A percentile compares a stretch with the other conserved stretches of the same genome.
phyloP scores from a whole-genome alignment of 2,888 invertebrate species.

The Pandemis corylana region DNA sequence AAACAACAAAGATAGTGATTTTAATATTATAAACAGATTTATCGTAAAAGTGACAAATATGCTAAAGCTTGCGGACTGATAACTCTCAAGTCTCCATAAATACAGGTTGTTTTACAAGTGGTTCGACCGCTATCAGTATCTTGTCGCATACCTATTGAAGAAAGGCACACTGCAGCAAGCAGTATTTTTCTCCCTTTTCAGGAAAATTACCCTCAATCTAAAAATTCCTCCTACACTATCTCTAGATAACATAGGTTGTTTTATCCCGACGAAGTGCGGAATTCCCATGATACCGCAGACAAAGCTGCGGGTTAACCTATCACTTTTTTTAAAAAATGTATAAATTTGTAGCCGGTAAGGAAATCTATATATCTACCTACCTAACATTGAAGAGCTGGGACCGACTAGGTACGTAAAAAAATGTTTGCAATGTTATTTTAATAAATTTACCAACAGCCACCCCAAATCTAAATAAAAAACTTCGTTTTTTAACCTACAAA shows the following conservation, averaged over 20 bases:
- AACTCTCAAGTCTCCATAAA: not conserved
- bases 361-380: not conserved
- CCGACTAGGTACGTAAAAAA: not conserved
- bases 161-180: no score
- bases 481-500: slow-evolving; percentile 1
- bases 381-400: not conserved
- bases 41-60: not conserved
- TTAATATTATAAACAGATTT: slow-evolving; percentile 3
- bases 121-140: no score
- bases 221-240: no score
- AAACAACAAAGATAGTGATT: slow-evolving; percentile 6
- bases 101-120: not conserved
- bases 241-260: no score
- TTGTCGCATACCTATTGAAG: no score
- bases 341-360: no score
- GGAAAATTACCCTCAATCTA: no score
- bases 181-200: no score
- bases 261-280: no score
- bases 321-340: no score
- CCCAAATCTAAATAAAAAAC: not conserved
- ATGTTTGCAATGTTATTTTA: not conserved
- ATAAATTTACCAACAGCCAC: not conserved
- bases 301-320: no score
- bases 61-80: not conserved
- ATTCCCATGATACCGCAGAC: no score